phyloP scores from a whole-genome alignment of 2,888 invertebrate genomes.

The Pollenia angustigena region DNA sequence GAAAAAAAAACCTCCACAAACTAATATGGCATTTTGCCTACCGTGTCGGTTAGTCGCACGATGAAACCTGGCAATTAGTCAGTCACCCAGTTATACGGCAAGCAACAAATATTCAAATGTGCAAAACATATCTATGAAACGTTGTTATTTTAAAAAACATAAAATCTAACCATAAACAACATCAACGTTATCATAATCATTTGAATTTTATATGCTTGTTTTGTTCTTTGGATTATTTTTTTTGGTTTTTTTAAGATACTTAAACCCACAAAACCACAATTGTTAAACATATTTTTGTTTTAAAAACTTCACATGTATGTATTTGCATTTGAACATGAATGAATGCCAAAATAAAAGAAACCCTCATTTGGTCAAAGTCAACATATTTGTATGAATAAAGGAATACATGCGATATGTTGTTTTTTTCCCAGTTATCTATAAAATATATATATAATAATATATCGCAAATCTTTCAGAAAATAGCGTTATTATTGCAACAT shows the following conservation, averaged over 20 bases:
- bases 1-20: slow-evolving; percentile 3
- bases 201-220: slow-evolving; percentile 20
- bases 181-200: slow-evolving; percentile 4
- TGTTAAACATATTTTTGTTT: neutral
- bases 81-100: neutral
- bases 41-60: slow-evolving; percentile 3
- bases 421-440: no score
- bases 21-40: slow-evolving; percentile 34
- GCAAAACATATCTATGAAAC: neutral
- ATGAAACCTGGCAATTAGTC: neutral
- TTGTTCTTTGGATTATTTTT: neutral
- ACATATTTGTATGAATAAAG: no score
- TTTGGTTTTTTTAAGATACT: neutral
- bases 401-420: no score
- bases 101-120: neutral
- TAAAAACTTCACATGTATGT: neutral
- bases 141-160: neutral
- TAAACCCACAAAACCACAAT: neutral
- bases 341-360: neutral
- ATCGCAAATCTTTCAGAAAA: no score
- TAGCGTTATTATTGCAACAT: no score
- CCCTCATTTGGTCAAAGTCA: neutral
- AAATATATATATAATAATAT: no score
- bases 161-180: slow-evolving; percentile 5
- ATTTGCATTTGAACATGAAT: neutral